These are phyloP conservation scores for Polypedilum pembai DNA, from an alignment of 1,140 invertebrate species.

Conservation along the genomic window DNA sequence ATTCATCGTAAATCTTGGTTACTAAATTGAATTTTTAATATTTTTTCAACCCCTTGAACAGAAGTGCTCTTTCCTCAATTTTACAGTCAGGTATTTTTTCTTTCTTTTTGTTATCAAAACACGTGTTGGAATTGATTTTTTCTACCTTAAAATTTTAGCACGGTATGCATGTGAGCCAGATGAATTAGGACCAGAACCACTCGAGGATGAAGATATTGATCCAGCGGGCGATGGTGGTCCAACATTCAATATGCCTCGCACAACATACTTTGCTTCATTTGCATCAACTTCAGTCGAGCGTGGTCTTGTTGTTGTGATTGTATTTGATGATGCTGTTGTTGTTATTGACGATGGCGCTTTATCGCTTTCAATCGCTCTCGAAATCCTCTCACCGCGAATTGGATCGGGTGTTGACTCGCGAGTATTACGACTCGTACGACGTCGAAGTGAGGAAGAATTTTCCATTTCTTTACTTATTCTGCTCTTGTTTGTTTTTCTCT, in stretches of 20 bases:
- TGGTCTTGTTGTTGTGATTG: not conserved
- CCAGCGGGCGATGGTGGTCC: not conserved
- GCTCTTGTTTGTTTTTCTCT: not conserved
- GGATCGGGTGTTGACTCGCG: not conserved
- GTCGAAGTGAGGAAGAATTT: constrained; percentile 10
- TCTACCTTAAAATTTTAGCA: constrained; percentile 24
- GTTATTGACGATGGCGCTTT: too few relatives aligned
- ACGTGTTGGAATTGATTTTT: not conserved
- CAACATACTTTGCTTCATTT: not conserved
- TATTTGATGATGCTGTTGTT: too few relatives aligned
- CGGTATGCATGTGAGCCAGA: constrained; percentile 10
- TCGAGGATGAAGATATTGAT: not conserved
- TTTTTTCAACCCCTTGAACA: too few relatives aligned
- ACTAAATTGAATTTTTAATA: too few relatives aligned
- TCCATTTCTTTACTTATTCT: not conserved
- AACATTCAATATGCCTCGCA: not conserved
- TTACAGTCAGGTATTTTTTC: too few relatives aligned
- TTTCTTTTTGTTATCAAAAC: too few relatives aligned
- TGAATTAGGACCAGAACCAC: not conserved
- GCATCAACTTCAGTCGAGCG: not conserved
- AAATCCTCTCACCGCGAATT: not conserved
- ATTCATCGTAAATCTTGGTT: too few relatives aligned
- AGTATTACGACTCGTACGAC: not conserved
- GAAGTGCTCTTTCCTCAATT: too few relatives aligned
- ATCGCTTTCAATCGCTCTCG: not conserved